These are phyloP conservation scores for Chalcis sispes DNA, from an alignment of 2,888 invertebrate species.

Conservation along the genomic window DNA sequence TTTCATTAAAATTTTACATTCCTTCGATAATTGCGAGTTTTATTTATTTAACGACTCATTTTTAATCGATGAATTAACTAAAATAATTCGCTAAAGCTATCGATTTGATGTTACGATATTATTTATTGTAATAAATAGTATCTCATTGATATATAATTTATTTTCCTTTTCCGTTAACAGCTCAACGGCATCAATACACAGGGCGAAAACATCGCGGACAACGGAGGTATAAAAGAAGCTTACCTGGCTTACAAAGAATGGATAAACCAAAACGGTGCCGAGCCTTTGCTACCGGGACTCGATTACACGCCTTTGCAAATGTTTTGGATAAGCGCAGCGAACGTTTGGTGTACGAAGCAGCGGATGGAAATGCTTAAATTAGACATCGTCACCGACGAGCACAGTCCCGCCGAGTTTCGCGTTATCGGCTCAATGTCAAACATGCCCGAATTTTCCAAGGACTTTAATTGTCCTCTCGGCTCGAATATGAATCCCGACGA, in stretches of 20 bases:
- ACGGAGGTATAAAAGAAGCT: conserved; percentile 93
- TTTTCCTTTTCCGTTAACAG: conserved; percentile 74
- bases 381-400: conserved; percentile 87
- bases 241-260: conserved; percentile 90
- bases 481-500: conserved; percentile 80
- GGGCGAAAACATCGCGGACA: conserved; percentile 97
- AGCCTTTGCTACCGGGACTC: conserved; percentile 84
- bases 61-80: no score
- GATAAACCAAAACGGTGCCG: conserved; percentile 82
- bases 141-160: no score
- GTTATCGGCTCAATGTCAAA: conserved; percentile 81
- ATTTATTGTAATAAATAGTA: no score
- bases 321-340: conserved; percentile 49
- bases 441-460: conserved; percentile 78
- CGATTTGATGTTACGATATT: no score
- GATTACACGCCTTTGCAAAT: conserved; percentile 79
- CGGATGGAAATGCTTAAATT: conserved; percentile 84
- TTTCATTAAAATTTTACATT: no score
- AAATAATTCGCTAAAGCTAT: no score
- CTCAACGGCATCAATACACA: conserved; percentile 93
- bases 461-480: conserved; percentile 79
- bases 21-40: no score
- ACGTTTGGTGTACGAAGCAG: conserved; percentile 80
- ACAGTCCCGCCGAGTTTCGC: conserved; percentile 82
- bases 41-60: no score